Percentiles rank a stretch among this genome's conserved stretches.
Evolutionary conservation across 2,113 vertebrate genomes (phyloP).

Genomic region (Noctilio leporinus): DNA sequence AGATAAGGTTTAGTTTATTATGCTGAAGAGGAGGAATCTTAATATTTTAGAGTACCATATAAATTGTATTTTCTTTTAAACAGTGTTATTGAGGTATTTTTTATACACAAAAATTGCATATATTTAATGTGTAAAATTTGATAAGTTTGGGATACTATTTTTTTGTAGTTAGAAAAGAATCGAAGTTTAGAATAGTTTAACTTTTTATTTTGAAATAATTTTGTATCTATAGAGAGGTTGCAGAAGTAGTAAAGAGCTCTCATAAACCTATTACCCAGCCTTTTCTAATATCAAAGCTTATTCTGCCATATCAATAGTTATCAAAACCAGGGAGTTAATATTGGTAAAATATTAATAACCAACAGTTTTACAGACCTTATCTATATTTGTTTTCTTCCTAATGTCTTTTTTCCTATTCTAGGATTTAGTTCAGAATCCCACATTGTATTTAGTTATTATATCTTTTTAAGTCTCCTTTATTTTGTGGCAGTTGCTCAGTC

Average conservation of each 20-base stretch:
- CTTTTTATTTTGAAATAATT: no score
- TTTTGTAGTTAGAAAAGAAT: constrained; percentile 4
- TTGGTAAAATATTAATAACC: neutral
- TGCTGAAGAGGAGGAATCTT: neutral
- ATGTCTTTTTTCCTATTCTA: neutral
- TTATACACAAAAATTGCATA: neutral
- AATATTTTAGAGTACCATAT: neutral
- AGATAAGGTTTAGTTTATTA: neutral
- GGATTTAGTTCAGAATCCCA: neutral
- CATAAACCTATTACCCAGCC: neutral
- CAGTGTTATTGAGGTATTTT: neutral
- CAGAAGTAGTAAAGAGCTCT: neutral
- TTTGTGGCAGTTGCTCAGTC: neutral
- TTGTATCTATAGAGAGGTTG: neutral
- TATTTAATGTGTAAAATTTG: neutral
- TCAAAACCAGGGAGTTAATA: neutral
- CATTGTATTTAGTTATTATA: no score
- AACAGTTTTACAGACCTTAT: neutral
- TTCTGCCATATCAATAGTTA: neutral
- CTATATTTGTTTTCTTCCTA: neutral
- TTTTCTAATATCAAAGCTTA: neutral
- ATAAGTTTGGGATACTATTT: neutral
- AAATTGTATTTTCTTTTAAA: neutral
- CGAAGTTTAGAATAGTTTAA: neutral
- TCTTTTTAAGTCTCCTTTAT: neutral